Percentiles rank a stretch among this genome's conserved stretches.
These are phyloP conservation scores for Orchestes rusci DNA, from an alignment of 2,888 invertebrate genomes.

Conservation along the genomic window DNA sequence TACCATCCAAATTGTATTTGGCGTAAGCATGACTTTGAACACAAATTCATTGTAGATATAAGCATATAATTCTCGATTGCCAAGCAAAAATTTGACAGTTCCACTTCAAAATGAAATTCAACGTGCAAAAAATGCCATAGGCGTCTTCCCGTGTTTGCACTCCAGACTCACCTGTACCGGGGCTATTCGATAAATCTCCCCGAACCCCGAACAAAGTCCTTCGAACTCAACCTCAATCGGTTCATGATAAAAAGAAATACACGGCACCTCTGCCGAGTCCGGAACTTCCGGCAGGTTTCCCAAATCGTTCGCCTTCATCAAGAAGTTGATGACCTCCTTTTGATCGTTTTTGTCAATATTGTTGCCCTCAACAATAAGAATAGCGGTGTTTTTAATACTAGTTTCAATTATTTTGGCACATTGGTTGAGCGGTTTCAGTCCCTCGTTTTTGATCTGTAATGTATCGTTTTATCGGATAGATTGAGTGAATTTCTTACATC, in stretches of 20 bases:
- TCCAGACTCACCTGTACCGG: constrained; percentile 41
- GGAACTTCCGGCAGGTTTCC: constrained; percentile 52
- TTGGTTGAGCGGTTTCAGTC: constrained; percentile 41
- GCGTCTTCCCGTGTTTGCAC: background rate
- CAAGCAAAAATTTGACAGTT: too few species aligned
- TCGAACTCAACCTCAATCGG: constrained; percentile 32
- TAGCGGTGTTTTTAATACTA: constrained; percentile 39
- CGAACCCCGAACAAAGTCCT: constrained; percentile 33
- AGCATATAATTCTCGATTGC: too few species aligned
- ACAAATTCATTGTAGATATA: too few species aligned
- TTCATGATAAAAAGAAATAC: constrained; percentile 46
- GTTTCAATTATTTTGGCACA: constrained; percentile 41
- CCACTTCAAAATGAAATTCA: too few species aligned
- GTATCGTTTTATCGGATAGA: constrained; percentile 4
- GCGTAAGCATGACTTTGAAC: too few species aligned
- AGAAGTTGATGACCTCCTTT: constrained; percentile 31
- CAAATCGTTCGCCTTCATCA: constrained; percentile 34
- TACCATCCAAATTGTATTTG: too few species aligned
- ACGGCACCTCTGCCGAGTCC: constrained; percentile 49
- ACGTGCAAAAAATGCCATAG: too few species aligned
- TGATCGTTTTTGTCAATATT: constrained; percentile 22
- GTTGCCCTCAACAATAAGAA: constrained; percentile 37
- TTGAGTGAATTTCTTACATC: constrained; percentile 25
- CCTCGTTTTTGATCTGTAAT: constrained; percentile 36
- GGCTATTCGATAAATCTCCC: constrained; percentile 36